These are phyloP conservation scores for Synchiropus splendidus DNA, from an alignment of 2,113 vertebrate genomes.

Conservation along the genomic window DNA sequence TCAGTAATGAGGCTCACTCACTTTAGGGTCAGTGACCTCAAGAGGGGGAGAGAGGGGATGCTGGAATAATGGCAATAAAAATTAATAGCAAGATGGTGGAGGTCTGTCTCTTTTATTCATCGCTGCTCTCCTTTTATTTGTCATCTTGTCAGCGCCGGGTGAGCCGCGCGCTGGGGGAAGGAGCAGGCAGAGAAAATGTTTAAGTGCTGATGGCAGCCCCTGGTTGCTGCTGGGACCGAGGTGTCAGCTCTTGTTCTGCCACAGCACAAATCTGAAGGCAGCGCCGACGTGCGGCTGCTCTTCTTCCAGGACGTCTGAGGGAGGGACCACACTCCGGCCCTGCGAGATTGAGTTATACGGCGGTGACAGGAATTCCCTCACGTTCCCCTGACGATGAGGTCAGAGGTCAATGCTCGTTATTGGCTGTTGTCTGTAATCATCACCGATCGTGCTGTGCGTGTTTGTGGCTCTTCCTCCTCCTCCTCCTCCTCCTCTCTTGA, in stretches of 20 bases:
- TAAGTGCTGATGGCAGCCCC: slow-evolving; percentile 54
- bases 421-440: slow-evolving; percentile 64
- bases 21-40: slow-evolving; percentile 44
- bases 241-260: slow-evolving; percentile 52
- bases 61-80: slow-evolving; percentile 12
- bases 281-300: too few species aligned
- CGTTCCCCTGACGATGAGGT: slow-evolving; percentile 56
- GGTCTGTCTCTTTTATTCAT: slow-evolving; percentile 9
- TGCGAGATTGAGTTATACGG: slow-evolving; percentile 51
- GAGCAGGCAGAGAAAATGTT: slow-evolving; percentile 38
- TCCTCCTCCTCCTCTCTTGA: slow-evolving; percentile 35
- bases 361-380: slow-evolving; percentile 50
- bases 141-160: slow-evolving; percentile 40
- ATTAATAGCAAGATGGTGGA: slow-evolving; percentile 17
- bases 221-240: slow-evolving; percentile 48
- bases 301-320: too few species aligned
- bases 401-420: slow-evolving; percentile 58
- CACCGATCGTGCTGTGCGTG: slow-evolving; percentile 43
- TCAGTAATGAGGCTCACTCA: slow-evolving; percentile 58
- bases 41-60: slow-evolving; percentile 1
- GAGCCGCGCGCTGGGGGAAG: slow-evolving; percentile 18
- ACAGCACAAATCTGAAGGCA: slow-evolving; percentile 47
- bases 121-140: slow-evolving; percentile 35
- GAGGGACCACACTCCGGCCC: not conserved
- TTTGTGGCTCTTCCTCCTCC: slow-evolving; percentile 13